Conservation (phyloP, 2,113 vertebrate genomes). For the Ciconia maguari region DNA sequence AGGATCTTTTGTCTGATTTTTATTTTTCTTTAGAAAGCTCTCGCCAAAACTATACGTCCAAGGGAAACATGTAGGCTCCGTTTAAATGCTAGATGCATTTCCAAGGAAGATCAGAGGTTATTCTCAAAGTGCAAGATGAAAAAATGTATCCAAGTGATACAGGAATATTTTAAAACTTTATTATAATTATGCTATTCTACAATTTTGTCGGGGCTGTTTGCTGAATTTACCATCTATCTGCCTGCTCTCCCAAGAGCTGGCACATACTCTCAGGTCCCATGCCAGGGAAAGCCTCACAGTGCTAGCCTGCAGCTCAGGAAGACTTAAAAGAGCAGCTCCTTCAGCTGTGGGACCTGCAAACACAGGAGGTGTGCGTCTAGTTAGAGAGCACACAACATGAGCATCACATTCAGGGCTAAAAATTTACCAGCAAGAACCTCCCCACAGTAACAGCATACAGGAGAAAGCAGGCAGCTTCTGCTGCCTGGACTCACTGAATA, state of each 20-base stretch:
- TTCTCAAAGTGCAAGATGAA: background rate
- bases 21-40: conserved; percentile 6
- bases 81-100: conserved; percentile 2
- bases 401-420: background rate
- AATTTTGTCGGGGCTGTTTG: background rate
- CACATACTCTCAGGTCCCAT: background rate
- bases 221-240: background rate
- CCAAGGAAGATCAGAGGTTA: background rate
- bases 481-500: background rate
- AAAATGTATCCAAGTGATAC: background rate
- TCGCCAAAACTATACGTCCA: background rate
- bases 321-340: background rate
- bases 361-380: background rate
- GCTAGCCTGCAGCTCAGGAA: background rate
- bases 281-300: background rate
- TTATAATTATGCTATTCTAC: background rate
- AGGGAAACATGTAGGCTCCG: background rate
- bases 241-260: background rate
- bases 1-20: background rate
- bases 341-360: background rate
- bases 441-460: background rate
- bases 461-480: background rate
- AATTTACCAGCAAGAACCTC: background rate
- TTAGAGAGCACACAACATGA: rapidly evolving
- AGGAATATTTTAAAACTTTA: conserved; percentile 1